These are phyloP conservation scores for Lineus longissimus DNA, from an alignment of 1,140 invertebrate genomes.

Conservation along the genomic window DNA sequence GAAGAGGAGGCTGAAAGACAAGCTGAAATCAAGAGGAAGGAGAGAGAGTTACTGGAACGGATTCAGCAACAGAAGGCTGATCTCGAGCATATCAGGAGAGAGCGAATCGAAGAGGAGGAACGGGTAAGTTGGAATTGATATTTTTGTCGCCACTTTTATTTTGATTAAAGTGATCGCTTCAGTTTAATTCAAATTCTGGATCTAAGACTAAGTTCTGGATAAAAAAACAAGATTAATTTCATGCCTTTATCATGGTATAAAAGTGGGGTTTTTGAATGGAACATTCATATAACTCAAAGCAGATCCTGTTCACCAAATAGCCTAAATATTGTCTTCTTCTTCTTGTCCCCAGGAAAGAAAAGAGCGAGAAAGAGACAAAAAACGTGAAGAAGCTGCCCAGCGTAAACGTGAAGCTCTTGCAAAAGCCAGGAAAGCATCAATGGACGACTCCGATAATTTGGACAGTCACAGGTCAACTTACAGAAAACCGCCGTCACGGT, in stretches of 20 bases:
- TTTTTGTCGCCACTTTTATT: constrained; percentile 2
- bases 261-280: no score
- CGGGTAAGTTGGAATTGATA: no score
- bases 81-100: constrained; percentile 25
- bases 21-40: constrained; percentile 33
- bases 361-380: constrained; percentile 43
- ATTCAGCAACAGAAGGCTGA: constrained; percentile 27
- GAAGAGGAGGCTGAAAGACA: constrained; percentile 23
- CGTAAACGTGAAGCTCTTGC: background rate
- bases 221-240: no score
- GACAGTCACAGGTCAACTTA: background rate
- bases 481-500: no score
- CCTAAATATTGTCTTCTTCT: background rate
- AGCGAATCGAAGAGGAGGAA: constrained; percentile 28
- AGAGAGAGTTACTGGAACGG: constrained; percentile 34
- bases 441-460: background rate
- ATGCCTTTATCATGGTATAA: no score
- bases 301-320: no score
- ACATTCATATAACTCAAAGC: background rate
- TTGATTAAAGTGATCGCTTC: constrained; percentile 33
- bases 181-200: constrained; percentile 9
- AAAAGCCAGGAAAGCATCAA: background rate
- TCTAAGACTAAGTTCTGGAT: no score
- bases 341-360: background rate
- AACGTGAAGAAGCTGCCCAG: constrained; percentile 26